These are phyloP conservation scores for Mungos mungo DNA, from an alignment of 2,113 vertebrate genomes.

Conservation along the genomic window DNA sequence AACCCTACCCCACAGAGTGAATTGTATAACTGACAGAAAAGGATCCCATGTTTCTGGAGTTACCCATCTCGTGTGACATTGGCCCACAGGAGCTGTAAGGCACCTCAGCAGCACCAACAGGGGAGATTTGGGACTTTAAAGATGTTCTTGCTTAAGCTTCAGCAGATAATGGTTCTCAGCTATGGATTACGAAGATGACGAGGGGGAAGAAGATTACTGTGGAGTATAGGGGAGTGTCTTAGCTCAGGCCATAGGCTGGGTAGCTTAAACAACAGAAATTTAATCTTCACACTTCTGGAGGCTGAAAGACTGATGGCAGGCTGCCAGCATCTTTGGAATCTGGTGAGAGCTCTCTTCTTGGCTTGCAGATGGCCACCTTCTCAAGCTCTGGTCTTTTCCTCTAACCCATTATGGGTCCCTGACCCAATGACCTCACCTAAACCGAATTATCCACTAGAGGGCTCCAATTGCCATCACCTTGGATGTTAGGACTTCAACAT, in stretches of 20 bases:
- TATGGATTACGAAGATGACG: background rate
- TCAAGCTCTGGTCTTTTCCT: background rate
- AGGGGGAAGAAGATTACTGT: background rate
- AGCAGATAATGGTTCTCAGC: background rate
- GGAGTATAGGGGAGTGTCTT: background rate
- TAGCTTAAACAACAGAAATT: background rate
- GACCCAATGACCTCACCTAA: background rate
- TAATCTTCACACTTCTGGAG: background rate
- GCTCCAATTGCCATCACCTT: background rate
- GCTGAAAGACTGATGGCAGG: background rate
- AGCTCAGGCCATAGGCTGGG: background rate
- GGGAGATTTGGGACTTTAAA: background rate
- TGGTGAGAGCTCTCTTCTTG: background rate
- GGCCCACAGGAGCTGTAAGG: rapidly evolving
- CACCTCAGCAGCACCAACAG: too few relatives aligned
- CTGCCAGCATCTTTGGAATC: too few relatives aligned
- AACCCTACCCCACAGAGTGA: too few relatives aligned
- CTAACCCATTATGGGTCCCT: background rate
- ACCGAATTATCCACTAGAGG: background rate
- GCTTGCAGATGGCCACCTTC: background rate
- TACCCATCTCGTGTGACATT: background rate
- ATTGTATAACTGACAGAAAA: background rate
- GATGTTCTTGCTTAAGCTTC: background rate
- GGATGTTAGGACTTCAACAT: background rate
- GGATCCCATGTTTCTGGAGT: background rate